phyloP scores from a whole-genome alignment of 2,113 vertebrate species.

The Sula dactylatra region DNA sequence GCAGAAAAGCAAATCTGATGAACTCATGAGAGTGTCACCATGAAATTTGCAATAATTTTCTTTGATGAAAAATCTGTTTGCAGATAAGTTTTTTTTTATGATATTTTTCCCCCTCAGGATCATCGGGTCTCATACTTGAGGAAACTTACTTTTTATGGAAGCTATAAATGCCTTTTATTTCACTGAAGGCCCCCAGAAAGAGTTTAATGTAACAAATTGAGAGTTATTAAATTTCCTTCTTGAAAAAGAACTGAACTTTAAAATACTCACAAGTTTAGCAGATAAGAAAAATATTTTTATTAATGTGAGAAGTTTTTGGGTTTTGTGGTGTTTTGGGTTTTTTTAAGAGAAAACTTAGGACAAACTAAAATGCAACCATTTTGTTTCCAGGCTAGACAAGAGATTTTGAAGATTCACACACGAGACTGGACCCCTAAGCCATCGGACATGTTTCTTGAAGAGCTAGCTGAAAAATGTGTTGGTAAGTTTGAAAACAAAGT shows the following conservation, averaged over 20 bases:
- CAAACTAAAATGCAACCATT: neutral
- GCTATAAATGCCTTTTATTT: neutral
- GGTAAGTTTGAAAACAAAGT: constrained; percentile 74
- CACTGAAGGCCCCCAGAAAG: neutral
- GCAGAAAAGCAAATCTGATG: neutral
- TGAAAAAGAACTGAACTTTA: neutral
- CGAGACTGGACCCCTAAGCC: constrained; percentile 85
- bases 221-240: neutral
- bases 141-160: neutral
- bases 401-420: constrained; percentile 94
- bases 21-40: neutral
- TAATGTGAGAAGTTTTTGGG: accelerated
- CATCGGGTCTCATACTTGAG: neutral
- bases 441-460: constrained; percentile 84
- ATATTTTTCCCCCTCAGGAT: neutral
- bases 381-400: constrained; percentile 84
- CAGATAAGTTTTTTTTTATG: neutral
- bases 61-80: neutral
- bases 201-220: neutral
- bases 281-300: neutral
- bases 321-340: neutral
- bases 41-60: neutral
- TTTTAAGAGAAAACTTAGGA: neutral
- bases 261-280: neutral
- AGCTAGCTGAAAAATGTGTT: constrained; percentile 89